Percentiles rank a stretch among this genome's conserved stretches.
Conservation (phyloP, 2,888 invertebrate species). For the Eupithecia subfuscata region DNA sequence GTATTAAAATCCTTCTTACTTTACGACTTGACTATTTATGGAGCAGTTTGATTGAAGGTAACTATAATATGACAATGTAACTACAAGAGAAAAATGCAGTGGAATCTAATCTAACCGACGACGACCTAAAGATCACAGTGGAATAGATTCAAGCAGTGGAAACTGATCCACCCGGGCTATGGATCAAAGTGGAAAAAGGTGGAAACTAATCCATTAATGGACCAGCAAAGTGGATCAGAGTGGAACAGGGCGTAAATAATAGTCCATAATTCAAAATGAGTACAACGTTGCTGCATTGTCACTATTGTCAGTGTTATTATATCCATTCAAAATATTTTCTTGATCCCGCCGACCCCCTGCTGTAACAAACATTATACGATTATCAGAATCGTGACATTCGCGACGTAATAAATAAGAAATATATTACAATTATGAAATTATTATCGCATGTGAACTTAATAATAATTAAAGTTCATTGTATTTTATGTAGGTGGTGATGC, state of each 20-base stretch:
- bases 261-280: neutral
- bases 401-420: constrained; percentile 52
- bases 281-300: neutral
- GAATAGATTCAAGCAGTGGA: too few relatives aligned
- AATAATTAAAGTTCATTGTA: constrained; percentile 5
- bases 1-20: too few relatives aligned
- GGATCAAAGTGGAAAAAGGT: too few relatives aligned
- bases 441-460: neutral
- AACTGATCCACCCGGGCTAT: too few relatives aligned
- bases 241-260: neutral
- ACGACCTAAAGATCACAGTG: too few relatives aligned
- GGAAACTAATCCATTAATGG: too few relatives aligned
- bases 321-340: constrained; percentile 47
- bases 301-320: constrained; percentile 10
- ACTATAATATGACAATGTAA: too few relatives aligned
- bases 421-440: constrained; percentile 33
- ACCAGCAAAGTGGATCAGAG: too few relatives aligned
- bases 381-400: constrained; percentile 35
- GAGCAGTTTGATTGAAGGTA: too few relatives aligned
- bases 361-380: constrained; percentile 54
- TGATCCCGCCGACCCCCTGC: constrained; percentile 47
- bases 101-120: too few relatives aligned
- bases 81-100: too few relatives aligned
- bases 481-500: neutral
- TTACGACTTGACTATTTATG: too few relatives aligned